Evolutionary conservation across 2,113 vertebrate genomes (phyloP), one percentile per base, ranked within the genome.

Genomic region (Hyaena hyaena): DNA sequence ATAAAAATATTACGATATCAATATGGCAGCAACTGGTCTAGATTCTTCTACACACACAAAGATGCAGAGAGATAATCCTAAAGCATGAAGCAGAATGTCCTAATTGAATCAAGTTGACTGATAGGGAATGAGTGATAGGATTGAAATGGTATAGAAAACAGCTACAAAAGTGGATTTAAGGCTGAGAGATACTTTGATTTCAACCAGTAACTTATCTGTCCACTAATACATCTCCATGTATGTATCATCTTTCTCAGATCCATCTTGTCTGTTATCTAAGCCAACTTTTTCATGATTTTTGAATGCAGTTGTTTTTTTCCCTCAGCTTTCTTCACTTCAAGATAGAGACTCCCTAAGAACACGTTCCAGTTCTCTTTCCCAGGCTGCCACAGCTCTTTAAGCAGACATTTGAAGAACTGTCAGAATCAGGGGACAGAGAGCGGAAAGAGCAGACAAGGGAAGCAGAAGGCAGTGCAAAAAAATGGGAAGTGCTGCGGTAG

Each of bases 401-500:
- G 84, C 77, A 96, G 92, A 21, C 26, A 61, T 74, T 98, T 97
- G 89, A 97, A 97, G 53, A 85, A 80, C 79, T 97, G 88, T 96
- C 69, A 98, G 82, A 92, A 88, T 65, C 69, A 92, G n/a, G 58
- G 83, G 23, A 95, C 86, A 89, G 90, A 88, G 92, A 92, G 66
- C 39, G 14, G 81, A 91, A 98, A 96, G 92, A 87, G 33, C 50
- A 76, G 53, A 23, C 6, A 43, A 87, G 61, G 7, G 66, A 97
- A 92, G 28, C 16, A 98, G 89, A 83, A 94, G 91, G 1, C 8
- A 96, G 93, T 96, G 71, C 66, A 85, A 91, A 96, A 92, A 92
- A 85, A 24, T 2, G 23, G 55, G 92, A 96, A 98, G 92, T 86
- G 7, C 43, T 2, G 48, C 1, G 11, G 79, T 95, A 33, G 21